Percentiles rank a stretch among this genome's conserved stretches.
phyloP scores from a whole-genome alignment of 1,140 invertebrate species.

The Campoletis sonorensis region DNA sequence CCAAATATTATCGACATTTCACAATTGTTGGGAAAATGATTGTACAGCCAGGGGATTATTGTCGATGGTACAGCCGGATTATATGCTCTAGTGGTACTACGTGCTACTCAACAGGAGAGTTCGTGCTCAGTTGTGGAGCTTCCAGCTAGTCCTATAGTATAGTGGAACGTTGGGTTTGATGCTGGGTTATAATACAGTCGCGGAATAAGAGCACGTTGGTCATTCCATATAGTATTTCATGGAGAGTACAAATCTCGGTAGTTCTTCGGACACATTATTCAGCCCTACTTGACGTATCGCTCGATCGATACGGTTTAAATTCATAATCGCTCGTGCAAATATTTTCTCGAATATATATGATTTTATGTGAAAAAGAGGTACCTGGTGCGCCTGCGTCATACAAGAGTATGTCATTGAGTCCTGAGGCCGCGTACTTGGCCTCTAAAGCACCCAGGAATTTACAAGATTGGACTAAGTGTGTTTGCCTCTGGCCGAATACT shows the following conservation, averaged over 20 bases:
- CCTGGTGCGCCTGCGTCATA: background rate
- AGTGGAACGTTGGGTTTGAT: background rate
- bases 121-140: constrained; percentile 4
- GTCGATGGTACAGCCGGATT: constrained; percentile 47
- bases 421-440: background rate
- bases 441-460: constrained; percentile 11
- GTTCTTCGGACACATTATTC: constrained; percentile 47
- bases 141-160: background rate
- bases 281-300: constrained; percentile 31
- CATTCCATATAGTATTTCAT: constrained; percentile 27
- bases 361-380: constrained; percentile 9
- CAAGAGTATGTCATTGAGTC: constrained; percentile 11
- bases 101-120: constrained; percentile 24
- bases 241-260: constrained; percentile 26
- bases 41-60: constrained; percentile 53
- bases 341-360: constrained; percentile 39
- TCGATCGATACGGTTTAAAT: constrained; percentile 51
- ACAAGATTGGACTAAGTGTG: constrained; percentile 18
- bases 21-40: constrained; percentile 48
- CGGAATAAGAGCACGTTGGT: constrained; percentile 11
- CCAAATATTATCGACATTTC: constrained; percentile 41
- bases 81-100: constrained; percentile 43
- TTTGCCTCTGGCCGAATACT: constrained; percentile 28
- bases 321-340: constrained; percentile 49
- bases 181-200: constrained; percentile 31